Conservation (phyloP, 2,113 vertebrate genomes). For the Chlamydotis undulata region DNA sequence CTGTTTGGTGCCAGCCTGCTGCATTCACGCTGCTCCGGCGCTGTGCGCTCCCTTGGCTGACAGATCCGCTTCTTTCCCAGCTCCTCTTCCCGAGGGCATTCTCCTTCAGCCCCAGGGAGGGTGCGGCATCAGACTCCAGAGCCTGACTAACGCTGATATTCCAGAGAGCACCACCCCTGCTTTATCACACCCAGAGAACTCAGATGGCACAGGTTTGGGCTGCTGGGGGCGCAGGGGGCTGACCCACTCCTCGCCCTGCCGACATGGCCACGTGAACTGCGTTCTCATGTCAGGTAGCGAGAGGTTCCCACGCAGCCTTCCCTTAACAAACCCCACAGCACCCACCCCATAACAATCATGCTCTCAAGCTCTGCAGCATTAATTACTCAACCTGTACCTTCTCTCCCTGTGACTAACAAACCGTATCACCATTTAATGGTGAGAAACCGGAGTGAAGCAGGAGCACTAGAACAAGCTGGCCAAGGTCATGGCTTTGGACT, state of each 20-base stretch:
- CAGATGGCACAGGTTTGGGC: neutral
- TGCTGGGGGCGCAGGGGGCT: neutral
- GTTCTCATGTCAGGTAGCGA: neutral
- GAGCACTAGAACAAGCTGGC: neutral
- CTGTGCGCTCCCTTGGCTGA: neutral
- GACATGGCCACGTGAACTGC: rapidly evolving
- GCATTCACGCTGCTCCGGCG: neutral
- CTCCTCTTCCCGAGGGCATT: neutral
- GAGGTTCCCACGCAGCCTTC: neutral
- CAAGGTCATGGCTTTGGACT: constrained; percentile 16
- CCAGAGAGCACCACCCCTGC: neutral
- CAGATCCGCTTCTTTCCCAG: neutral
- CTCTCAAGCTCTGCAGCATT: neutral
- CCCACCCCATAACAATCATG: neutral
- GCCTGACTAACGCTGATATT: neutral
- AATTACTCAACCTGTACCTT: neutral
- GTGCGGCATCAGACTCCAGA: rapidly evolving
- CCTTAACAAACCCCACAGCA: neutral
- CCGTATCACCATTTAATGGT: neutral
- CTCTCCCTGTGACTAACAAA: neutral
- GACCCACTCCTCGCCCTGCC: neutral
- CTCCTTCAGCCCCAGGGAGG: neutral
- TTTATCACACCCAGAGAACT: neutral
- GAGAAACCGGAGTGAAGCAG: neutral
- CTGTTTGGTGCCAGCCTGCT: neutral